Evolutionary conservation across 2,797 vertebrate species (phyloP), one percentile per base, ranked within the genome.

Genomic region (Hoplostethus atlanticus): DNA sequence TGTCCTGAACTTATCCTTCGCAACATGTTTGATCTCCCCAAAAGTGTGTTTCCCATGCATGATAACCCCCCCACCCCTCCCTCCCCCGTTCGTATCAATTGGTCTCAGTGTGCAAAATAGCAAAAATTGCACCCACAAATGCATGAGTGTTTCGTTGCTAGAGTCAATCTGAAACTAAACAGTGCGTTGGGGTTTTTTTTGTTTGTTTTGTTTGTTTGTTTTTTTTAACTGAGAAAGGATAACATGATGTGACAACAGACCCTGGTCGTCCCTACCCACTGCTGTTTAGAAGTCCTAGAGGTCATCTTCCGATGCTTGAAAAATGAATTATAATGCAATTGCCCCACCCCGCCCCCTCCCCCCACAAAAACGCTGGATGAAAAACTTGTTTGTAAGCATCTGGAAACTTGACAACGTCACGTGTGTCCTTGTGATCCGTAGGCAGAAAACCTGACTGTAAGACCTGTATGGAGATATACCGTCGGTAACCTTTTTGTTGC

Each of bases 401-500:
- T 84, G 83, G 88, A 87, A 85, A 81, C 84, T 85, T 21, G 88
- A 90, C 89, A 84, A 82, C 59, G 64, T 89, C 64, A 51, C 91
- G 90, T 92, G 89, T 88, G 92, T 94, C 84, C 68, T 90, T 94
- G 94, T 94, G 91, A 94, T 91, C 91, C 85, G 91, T 90, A 91
- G 90, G 89, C 92, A 90, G 86, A 91, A 85, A 93, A 77, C 83
- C 86, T 91, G 87, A 93, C 76, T 83, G 40, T 87, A 87, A 78
- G 85, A 93, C 84, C 84, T 93, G 92, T 94, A 91, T 90, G 91
- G 90, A 87, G 77, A 80, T 89, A 82, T 71, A 88, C 93, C 63
- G 90, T 93, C 69, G 78, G 92, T 94, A 88, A 89, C 85, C 83
- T 92, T 94, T 91, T 90, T 92, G 91, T 95, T 94, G 92, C 91